These are phyloP conservation scores for Rhagologus leucostigma DNA, from an alignment of 2,113 vertebrate species.

Conservation along the genomic window DNA sequence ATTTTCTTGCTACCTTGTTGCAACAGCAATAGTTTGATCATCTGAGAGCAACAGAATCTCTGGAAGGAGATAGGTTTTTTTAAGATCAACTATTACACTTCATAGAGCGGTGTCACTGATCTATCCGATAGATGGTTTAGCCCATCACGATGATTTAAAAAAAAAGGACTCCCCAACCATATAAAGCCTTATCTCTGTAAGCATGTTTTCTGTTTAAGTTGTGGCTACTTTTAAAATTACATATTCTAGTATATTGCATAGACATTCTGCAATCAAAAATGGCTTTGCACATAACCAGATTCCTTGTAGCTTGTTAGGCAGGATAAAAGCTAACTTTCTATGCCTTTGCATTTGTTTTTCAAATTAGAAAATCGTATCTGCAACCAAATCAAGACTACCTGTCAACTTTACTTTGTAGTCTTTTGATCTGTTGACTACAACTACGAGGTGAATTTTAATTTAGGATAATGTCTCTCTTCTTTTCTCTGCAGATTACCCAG, in stretches of 20 bases:
- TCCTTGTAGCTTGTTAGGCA: neutral
- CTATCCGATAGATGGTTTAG: neutral
- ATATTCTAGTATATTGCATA: neutral
- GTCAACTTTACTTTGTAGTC: neutral
- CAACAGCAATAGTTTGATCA: neutral
- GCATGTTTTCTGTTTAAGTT: neutral
- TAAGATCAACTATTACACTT: neutral
- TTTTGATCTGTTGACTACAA: neutral
- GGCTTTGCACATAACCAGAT: neutral
- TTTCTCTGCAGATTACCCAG: neutral
- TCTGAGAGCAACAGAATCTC: neutral
- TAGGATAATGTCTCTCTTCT: neutral
- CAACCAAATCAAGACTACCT: neutral
- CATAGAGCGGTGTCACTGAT: neutral
- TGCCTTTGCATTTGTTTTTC: neutral
- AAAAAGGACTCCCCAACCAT: neutral
- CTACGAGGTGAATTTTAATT: neutral
- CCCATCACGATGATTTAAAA: rapidly evolving
- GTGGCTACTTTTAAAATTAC: neutral
- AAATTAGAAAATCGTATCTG: neutral
- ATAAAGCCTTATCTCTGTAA: neutral
- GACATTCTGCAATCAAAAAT: neutral
- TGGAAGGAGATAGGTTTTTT: neutral
- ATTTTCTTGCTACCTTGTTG: neutral
- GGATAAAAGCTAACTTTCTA: neutral